These are phyloP conservation scores for Perizoma affinitatum DNA, from an alignment of 2,888 invertebrate species.

Conservation along the genomic window DNA sequence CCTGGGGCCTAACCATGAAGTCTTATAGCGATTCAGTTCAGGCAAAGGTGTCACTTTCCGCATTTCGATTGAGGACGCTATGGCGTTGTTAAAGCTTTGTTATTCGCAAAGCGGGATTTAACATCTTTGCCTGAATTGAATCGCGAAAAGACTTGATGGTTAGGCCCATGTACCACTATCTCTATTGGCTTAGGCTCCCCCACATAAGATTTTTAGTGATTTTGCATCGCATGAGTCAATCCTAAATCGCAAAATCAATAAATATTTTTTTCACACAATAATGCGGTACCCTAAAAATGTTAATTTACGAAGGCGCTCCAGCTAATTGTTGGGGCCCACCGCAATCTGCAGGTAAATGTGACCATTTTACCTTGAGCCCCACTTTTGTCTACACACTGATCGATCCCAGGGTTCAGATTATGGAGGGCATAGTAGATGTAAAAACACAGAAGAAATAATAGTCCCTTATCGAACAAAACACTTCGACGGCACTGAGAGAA, in stretches of 20 bases:
- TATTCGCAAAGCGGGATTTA: too few relatives aligned
- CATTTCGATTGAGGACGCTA: too few relatives aligned
- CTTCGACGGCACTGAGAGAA: not conserved
- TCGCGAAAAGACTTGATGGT: too few relatives aligned
- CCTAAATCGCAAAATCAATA: constrained; percentile 8
- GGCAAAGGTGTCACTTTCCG: too few relatives aligned
- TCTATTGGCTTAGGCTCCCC: too few relatives aligned
- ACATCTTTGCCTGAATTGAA: too few relatives aligned
- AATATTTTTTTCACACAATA: constrained; percentile 22
- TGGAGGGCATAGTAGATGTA: constrained; percentile 11
- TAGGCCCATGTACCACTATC: too few relatives aligned
- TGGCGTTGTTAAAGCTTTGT: too few relatives aligned
- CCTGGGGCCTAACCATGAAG: too few relatives aligned
- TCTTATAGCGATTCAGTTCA: too few relatives aligned
- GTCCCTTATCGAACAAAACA: constrained; percentile 3
- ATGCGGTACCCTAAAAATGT: constrained; percentile 35
- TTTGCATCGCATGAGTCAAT: too few relatives aligned
- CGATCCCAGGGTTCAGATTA: constrained; percentile 18
- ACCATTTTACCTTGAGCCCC: constrained; percentile 42
- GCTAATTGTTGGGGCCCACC: constrained; percentile 50
- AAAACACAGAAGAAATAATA: constrained; percentile 8
- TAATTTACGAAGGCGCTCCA: constrained; percentile 41
- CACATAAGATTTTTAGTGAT: too few relatives aligned
- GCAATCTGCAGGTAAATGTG: constrained; percentile 50
- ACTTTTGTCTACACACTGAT: constrained; percentile 5